A percentile compares a stretch with the other conserved stretches of the same genome.
Evolutionary conservation across 2,113 vertebrate species (phyloP).

Genomic region (Oryctolagus cuniculus): DNA sequence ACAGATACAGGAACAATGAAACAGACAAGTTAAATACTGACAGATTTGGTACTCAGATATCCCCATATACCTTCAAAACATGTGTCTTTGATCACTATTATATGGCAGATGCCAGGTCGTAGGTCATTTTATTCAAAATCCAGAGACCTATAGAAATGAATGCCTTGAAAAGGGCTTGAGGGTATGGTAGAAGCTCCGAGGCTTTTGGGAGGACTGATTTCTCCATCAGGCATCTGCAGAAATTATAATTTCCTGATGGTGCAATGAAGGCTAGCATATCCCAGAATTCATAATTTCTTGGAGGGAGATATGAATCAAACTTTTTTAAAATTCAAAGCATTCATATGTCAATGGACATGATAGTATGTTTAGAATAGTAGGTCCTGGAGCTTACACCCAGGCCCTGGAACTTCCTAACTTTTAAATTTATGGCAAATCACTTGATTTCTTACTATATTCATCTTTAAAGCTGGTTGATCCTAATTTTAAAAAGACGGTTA

Average conservation of each 20-base stretch:
- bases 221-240: background rate
- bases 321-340: constrained; percentile 24
- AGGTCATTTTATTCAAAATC: background rate
- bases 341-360: background rate
- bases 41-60: background rate
- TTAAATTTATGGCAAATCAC: background rate
- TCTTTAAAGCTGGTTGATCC: background rate
- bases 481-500: constrained; percentile 39
- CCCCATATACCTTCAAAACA: background rate
- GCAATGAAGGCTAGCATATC: background rate
- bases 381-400: background rate
- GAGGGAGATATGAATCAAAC: constrained; percentile 42
- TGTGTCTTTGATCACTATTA: background rate
- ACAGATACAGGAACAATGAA: background rate
- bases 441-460: constrained; percentile 23
- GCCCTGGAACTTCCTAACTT: background rate
- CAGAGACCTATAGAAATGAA: background rate
- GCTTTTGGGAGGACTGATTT: background rate
- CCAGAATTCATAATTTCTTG: background rate
- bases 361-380: background rate
- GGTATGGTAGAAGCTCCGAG: background rate
- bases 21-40: background rate
- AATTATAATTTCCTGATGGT: background rate
- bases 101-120: background rate
- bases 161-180: background rate